Percentiles rank a stretch among this genome's conserved stretches.
Conservation (phyloP, 2,888 invertebrate species). For the Arrhopalites spinosus region DNA sequence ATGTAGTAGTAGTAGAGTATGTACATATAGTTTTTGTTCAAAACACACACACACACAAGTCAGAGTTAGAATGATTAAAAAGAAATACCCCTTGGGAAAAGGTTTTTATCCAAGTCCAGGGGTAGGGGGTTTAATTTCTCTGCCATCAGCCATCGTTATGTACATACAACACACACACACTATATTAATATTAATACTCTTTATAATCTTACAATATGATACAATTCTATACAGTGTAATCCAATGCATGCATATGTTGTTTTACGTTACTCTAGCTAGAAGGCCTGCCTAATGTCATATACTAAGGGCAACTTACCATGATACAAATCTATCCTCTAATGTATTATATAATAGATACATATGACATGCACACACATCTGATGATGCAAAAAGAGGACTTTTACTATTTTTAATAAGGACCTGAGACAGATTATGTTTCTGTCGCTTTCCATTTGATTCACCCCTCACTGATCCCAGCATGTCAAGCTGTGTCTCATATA, state of each 20-base stretch:
- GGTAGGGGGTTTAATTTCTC: conserved; percentile 27
- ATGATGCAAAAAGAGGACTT: conserved; percentile 23
- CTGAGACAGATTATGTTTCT: conserved; percentile 42
- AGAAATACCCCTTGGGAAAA: conserved; percentile 38
- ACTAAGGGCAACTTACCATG: too few relatives aligned
- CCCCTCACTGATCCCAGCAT: conserved; percentile 29
- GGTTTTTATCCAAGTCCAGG: conserved; percentile 34
- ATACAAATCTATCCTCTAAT: neutral
- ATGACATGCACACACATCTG: neutral
- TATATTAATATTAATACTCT: conserved; percentile 1
- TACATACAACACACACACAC: neutral
- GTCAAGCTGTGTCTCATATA: conserved; percentile 17
- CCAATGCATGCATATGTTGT: too few relatives aligned
- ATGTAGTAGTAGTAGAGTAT: neutral
- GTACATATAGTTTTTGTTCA: neutral
- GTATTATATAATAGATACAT: neutral
- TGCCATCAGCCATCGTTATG: neutral
- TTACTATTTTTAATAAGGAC: conserved; percentile 44
- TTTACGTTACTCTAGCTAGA: too few relatives aligned
- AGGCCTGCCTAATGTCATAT: neutral
- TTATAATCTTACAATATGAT: too few relatives aligned
- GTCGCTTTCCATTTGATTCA: conserved; percentile 41
- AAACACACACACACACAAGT: neutral
- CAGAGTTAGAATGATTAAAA: conserved; percentile 26
- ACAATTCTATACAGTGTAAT: too few relatives aligned